Percentiles rank a stretch among this genome's conserved stretches.
These are phyloP conservation scores for Lamellibrachia luymesi DNA, from an alignment of 1,140 invertebrate species.

Conservation along the genomic window DNA sequence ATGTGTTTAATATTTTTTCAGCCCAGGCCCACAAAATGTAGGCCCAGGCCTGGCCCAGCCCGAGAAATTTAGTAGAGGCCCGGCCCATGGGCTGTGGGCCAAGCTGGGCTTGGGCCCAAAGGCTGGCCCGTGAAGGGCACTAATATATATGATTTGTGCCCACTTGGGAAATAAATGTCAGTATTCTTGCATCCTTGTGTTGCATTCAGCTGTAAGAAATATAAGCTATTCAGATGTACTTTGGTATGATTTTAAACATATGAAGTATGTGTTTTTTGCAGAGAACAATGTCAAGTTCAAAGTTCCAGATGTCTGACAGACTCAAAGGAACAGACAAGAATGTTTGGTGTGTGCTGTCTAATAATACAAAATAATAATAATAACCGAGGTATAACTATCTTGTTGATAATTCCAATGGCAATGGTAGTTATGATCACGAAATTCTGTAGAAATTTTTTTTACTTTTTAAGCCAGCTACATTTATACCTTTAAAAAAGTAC, in stretches of 20 bases:
- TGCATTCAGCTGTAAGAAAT: no score
- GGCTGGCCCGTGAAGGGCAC: no score
- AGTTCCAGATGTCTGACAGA: constrained; percentile 38
- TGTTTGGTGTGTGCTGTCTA: constrained; percentile 41
- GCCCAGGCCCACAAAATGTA: no score
- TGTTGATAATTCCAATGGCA: neutral
- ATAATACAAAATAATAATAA: neutral
- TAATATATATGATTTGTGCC: no score
- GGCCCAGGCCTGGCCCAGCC: no score
- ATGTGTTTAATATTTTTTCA: no score
- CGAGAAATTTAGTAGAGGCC: no score
- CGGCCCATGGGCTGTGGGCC: no score
- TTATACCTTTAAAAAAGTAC: neutral
- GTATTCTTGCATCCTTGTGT: no score
- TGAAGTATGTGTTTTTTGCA: neutral
- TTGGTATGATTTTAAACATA: neutral
- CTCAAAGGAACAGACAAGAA: constrained; percentile 47
- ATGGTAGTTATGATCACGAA: neutral
- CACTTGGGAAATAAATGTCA: no score
- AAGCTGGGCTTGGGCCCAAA: no score
- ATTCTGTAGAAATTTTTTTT: neutral
- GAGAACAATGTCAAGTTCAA: constrained; percentile 26
- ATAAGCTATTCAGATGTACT: neutral
- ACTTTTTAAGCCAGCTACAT: neutral
- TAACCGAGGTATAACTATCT: neutral